Percentiles rank a stretch among this genome's conserved stretches.
These are phyloP conservation scores for Orycteropus afer DNA, from an alignment of 2,113 vertebrate species.

Conservation along the genomic window DNA sequence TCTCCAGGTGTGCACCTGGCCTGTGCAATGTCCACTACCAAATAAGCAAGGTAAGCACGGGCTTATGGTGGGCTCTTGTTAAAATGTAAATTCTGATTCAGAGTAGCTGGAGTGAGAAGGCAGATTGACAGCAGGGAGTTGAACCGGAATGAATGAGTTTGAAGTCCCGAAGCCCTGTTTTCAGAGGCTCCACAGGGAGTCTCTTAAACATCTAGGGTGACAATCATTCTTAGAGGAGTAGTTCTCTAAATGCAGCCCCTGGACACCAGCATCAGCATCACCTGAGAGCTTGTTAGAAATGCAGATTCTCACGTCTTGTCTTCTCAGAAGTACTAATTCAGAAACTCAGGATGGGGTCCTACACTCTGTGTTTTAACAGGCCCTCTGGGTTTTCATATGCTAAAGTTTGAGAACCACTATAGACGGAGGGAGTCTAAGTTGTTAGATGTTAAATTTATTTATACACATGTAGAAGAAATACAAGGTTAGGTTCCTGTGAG, in stretches of 20 bases:
- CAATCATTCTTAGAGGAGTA: neutral
- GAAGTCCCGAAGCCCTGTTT: neutral
- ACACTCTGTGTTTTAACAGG: neutral
- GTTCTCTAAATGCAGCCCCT: neutral
- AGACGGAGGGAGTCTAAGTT: neutral
- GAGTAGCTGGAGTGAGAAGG: neutral
- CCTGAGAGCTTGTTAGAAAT: neutral
- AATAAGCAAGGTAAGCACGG: neutral
- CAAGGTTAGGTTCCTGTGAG: neutral
- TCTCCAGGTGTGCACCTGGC: neutral
- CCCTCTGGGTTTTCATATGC: neutral
- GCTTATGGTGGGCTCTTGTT: neutral
- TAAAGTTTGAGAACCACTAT: neutral
- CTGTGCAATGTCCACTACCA: neutral
- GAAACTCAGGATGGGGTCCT: neutral
- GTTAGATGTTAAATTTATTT: neutral
- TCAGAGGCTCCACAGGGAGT: neutral
- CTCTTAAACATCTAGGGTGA: neutral
- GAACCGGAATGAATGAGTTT: neutral
- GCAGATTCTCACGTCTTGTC: neutral
- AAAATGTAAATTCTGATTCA: neutral
- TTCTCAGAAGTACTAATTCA: neutral
- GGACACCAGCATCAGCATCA: neutral
- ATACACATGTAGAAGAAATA: neutral
- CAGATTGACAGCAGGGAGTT: neutral